Conservation (phyloP, 2,113 vertebrate species). For the Chamaea fasciata region DNA sequence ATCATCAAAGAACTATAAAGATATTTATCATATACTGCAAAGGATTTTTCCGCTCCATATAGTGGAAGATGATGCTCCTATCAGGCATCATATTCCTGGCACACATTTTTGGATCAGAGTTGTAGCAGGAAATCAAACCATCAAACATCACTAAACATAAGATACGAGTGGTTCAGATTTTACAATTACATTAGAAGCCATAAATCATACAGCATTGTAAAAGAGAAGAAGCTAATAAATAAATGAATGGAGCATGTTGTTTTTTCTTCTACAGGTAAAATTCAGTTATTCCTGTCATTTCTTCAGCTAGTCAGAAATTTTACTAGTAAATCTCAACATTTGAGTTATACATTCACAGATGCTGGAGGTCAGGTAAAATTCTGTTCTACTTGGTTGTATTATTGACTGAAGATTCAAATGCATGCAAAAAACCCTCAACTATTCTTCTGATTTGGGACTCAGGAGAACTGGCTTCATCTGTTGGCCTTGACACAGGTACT, state of each 20-base stretch:
- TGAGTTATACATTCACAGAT: neutral
- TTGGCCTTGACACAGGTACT: neutral
- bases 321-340: neutral
- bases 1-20: neutral
- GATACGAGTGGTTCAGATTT: neutral
- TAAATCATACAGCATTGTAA: conserved; percentile 14
- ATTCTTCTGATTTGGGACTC: neutral
- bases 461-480: neutral
- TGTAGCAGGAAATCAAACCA: conserved; percentile 27
- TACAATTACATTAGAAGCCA: neutral
- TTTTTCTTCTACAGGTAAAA: neutral
- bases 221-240: neutral
- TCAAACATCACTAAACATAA: neutral
- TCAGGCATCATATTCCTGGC: neutral
- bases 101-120: conserved; percentile 16
- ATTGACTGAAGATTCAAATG: neutral
- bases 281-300: neutral
- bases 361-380: neutral
- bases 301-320: neutral
- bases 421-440: neutral
- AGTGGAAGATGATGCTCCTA: neutral
- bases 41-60: neutral
- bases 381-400: neutral
- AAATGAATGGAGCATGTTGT: neutral
- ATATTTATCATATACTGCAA: neutral